Base-by-base conservation (phyloP, 2,888 invertebrate genomes). In the Antheraea yamamai region DNA sequence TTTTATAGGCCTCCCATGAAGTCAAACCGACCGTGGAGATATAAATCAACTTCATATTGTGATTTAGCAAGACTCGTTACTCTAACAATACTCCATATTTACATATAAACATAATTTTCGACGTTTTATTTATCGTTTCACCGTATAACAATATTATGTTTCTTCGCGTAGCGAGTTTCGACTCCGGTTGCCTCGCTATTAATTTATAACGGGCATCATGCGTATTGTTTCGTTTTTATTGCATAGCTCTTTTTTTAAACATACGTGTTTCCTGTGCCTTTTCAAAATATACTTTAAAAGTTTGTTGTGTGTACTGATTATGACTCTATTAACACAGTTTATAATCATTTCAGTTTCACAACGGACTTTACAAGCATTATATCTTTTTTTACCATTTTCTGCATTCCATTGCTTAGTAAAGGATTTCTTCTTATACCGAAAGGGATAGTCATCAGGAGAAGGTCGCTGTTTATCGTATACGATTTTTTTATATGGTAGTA, bases 41-140 rank as follows among this genome's bases (percentile, higher is more conserved):
- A 94, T 95, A 95, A 95, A 95, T 95, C 94, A 95, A 92, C 89
- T 89, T 92, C 93, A 92, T 93, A 94, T 93, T 93, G 94, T 93
- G 94, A 95, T 96, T 96, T 93, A 93, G 95, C 95, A 95, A 96
- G 95, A 95, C 93, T 95, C 95, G 96, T 95, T 96, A 95, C 94
- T 93, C 94, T 95, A 95, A 95, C 95, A 94, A 95, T 95, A 92
- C 92, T 87, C 91, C 87, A 81, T 95, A 95, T 93, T 96, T 95
- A 96, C 95, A 94, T 95, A 94, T 93, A 92, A 93, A 94, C 83
- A 85, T 83, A 92, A 92, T 93, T 92, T 92, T 90, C 87, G 89
- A 88, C 83, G 83, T 85, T 89, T 90, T 92, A 92, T 82, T 82
- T 82, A 80, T 81, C 79, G 90, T 88, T 85, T 84, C 73, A 84